Percentiles rank a stretch among this genome's conserved stretches.
Evolutionary conservation across 2,888 invertebrate genomes (phyloP).

Genomic region (Urechis unicinctus): DNA sequence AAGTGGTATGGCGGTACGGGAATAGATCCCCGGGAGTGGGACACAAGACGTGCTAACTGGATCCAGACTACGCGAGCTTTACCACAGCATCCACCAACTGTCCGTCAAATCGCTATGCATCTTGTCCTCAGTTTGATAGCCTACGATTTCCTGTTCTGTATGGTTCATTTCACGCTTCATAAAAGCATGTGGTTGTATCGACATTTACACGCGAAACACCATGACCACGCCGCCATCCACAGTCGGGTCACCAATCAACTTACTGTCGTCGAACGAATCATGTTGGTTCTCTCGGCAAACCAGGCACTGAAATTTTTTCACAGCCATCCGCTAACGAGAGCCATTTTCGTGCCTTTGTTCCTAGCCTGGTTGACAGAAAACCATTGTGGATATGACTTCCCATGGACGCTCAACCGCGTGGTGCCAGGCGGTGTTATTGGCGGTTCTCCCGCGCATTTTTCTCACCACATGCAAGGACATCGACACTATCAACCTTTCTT

Average conservation of each 20-base stretch:
- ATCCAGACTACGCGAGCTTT: slow-evolving; percentile 33
- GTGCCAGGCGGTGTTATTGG: slow-evolving; percentile 31
- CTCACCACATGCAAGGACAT: slow-evolving; percentile 31
- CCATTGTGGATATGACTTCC: slow-evolving; percentile 38
- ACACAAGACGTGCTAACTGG: slow-evolving; percentile 18
- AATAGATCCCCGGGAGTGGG: slow-evolving; percentile 26
- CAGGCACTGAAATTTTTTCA: slow-evolving; percentile 23
- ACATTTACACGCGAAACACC: slow-evolving; percentile 33
- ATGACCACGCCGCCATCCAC: slow-evolving; percentile 31
- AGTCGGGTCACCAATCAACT: slow-evolving; percentile 39
- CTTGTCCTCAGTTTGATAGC: slow-evolving; percentile 27
- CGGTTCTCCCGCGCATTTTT: slow-evolving; percentile 30
- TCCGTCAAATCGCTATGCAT: slow-evolving; percentile 23
- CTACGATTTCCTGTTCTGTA: slow-evolving; percentile 34
- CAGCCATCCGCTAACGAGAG: slow-evolving; percentile 36
- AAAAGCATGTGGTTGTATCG: slow-evolving; percentile 31
- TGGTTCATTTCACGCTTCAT: slow-evolving; percentile 30
- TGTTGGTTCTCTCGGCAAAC: slow-evolving; percentile 34
- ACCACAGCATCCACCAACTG: slow-evolving; percentile 26
- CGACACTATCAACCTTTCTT: slow-evolving; percentile 37
- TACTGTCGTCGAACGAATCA: slow-evolving; percentile 28
- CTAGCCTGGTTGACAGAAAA: slow-evolving; percentile 32
- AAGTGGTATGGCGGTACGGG: slow-evolving; percentile 28
- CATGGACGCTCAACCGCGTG: slow-evolving; percentile 34
- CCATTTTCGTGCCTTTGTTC: slow-evolving; percentile 34